Conservation (phyloP, 1,140 invertebrate genomes). For the Anagrus nilaparvatae region DNA sequence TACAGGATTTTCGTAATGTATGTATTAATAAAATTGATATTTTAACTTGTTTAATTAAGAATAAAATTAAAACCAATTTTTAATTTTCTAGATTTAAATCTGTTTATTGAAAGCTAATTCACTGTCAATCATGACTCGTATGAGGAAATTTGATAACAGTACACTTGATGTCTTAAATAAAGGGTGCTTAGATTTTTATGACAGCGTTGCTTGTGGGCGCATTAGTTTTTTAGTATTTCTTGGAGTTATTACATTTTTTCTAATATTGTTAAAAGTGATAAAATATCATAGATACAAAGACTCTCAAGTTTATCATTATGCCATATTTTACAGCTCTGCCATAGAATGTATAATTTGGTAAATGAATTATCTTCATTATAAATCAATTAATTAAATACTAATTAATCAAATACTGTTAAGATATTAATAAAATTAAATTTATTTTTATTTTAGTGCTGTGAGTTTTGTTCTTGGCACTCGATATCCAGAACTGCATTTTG, state of each 20-base stretch:
- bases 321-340: conserved; percentile 43
- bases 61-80: too few relatives aligned
- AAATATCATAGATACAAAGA: conserved; percentile 41
- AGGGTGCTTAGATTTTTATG: conserved; percentile 40
- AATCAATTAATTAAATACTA: not conserved
- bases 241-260: conserved; percentile 36
- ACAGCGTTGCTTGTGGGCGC: conserved; percentile 42
- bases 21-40: too few relatives aligned
- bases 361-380: conserved; percentile 13
- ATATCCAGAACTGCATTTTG: conserved; percentile 42
- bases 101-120: not conserved
- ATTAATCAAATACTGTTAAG: not conserved
- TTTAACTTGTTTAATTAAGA: too few relatives aligned
- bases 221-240: conserved; percentile 39
- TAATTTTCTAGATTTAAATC: too few relatives aligned
- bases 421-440: conserved; percentile 7
- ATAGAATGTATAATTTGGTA: conserved; percentile 43
- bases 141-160: conserved; percentile 31
- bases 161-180: conserved; percentile 39
- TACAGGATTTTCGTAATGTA: too few relatives aligned
- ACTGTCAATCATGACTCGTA: conserved; percentile 19
- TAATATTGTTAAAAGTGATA: conserved; percentile 40
- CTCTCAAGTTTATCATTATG: conserved; percentile 44
- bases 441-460: conserved; percentile 33
- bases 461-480: conserved; percentile 40